Conservation (phyloP, 2,797 vertebrate species). For the Scomberomorus guttatus region DNA sequence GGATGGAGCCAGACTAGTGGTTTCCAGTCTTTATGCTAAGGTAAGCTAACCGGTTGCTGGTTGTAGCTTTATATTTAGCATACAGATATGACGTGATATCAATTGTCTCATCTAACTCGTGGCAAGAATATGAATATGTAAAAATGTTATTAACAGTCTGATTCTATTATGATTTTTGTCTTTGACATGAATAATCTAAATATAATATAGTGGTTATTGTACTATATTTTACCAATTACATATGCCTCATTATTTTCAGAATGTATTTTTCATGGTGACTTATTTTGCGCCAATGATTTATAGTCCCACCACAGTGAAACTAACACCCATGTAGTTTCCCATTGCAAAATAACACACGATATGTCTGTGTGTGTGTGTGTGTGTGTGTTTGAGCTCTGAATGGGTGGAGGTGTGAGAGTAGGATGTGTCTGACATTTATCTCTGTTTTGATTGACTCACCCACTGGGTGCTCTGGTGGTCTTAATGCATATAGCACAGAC, state of each 20-base stretch:
- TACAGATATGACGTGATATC: no score
- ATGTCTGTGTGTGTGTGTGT: conserved; percentile 2
- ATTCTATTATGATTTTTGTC: neutral
- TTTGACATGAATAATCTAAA: neutral
- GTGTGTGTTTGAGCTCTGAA: neutral
- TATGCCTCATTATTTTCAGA: neutral
- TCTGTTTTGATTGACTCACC: conserved; percentile 24
- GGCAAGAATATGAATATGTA: neutral
- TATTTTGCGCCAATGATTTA: conserved; percentile 23
- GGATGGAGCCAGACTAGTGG: no score
- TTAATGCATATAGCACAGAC: neutral
- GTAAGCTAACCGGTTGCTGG: no score
- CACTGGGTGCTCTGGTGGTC: conserved; percentile 58
- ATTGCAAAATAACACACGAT: no score
- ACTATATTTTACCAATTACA: neutral
- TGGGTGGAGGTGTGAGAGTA: conserved; percentile 51
- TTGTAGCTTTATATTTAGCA: no score
- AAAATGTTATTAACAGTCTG: neutral
- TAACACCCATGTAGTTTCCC: conserved; percentile 23
- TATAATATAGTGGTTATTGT: no score
- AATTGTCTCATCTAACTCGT: no score
- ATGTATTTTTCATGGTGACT: neutral
- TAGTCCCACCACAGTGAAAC: conserved; percentile 57
- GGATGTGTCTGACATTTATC: conserved; percentile 59
- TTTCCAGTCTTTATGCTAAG: no score